Evolutionary conservation across 2,797 vertebrate species (phyloP).

Genomic region (Aeoliscus strigatus): DNA sequence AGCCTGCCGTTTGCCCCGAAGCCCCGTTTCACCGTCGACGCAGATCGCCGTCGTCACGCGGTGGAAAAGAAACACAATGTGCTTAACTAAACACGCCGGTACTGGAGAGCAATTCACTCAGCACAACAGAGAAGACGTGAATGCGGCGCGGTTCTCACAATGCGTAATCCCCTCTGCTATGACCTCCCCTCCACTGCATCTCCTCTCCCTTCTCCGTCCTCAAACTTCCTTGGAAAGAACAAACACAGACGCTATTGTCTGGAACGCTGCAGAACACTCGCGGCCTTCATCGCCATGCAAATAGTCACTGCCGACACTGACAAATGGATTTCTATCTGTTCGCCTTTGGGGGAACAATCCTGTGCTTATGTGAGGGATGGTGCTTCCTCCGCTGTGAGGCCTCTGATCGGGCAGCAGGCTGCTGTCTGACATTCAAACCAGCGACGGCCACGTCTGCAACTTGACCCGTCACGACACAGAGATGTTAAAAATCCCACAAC

Average conservation of each 20-base stretch:
- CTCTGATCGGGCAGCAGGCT: slow-evolving; percentile 61
- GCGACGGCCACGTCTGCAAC: too few species aligned
- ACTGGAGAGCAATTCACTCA: slow-evolving; percentile 46
- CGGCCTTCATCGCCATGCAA: slow-evolving; percentile 83
- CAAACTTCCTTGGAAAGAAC: slow-evolving; percentile 74
- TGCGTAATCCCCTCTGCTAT: slow-evolving; percentile 55
- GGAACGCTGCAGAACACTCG: slow-evolving; percentile 75
- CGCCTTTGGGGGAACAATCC: slow-evolving; percentile 68
- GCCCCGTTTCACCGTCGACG: slow-evolving; percentile 40
- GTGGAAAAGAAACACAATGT: slow-evolving; percentile 53
- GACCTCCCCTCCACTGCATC: slow-evolving; percentile 51
- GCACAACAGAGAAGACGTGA: slow-evolving; percentile 43
- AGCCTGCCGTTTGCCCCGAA: slow-evolving; percentile 26
- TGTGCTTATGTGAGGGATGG: slow-evolving; percentile 61
- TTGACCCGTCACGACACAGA: slow-evolving; percentile 21
- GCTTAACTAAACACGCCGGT: slow-evolving; percentile 53
- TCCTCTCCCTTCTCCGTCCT: slow-evolving; percentile 46
- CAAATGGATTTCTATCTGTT: slow-evolving; percentile 74
- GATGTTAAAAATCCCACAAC: slow-evolving; percentile 36
- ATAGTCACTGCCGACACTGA: slow-evolving; percentile 71
- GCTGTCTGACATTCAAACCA: slow-evolving; percentile 71
- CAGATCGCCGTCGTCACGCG: slow-evolving; percentile 40
- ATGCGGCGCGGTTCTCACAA: slow-evolving; percentile 49
- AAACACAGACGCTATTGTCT: slow-evolving; percentile 92
- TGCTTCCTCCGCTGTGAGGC: slow-evolving; percentile 65